Evolutionary conservation across 2,113 vertebrate species (phyloP), one percentile per base, ranked within the genome.

Genomic region (Corydoras maculifer): DNA sequence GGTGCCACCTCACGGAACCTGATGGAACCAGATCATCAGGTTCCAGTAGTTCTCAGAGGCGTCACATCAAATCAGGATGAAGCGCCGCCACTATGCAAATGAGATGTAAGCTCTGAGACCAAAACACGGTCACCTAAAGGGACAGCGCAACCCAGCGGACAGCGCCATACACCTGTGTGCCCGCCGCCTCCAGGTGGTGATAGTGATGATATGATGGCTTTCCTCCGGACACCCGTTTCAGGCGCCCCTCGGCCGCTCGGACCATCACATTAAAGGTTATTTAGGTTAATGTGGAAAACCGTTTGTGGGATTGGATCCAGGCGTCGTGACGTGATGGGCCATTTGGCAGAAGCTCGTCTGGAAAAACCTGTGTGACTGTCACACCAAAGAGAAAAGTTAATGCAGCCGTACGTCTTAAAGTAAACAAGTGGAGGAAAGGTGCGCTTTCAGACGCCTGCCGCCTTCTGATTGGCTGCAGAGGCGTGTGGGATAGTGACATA

Each of bases 401-500:
- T 9, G 61, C 18, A 25, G 18, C 60, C 48, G 29, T 15, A 70
- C 68, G 60, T 74, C 75, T 82, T 79, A 74, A 65, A 72, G 79
- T 79, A 79, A 83, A 84, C 70, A 66, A 68, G 69, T 64, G 76
- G 75, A 82, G 82, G 53, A 32, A 68, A 75, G 79, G 78, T 82
- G 78, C 80, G 78, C 79, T 81, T 82, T 60, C 13, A 59, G 72
- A 72, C 74, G 5, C 58, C 70, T 70, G 77, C 78, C 50, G 60
- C 58, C 43, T 69, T 65, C 72, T 80, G 70, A 83, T 82, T 78
- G 70, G 81, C 80, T 82, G 53, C 54, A 12, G 49, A 76, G 63
- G 25, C 80, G 58, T 90, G 90, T 92, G 88, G 86, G 89, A 90
- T 88, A 78, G 78, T 87, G 83, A 82, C 78, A 86, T 75, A 62